Percentiles rank a stretch among this genome's conserved stretches.
phyloP scores from a whole-genome alignment of 1,140 invertebrate species.

The Marisa cornuarietis region DNA sequence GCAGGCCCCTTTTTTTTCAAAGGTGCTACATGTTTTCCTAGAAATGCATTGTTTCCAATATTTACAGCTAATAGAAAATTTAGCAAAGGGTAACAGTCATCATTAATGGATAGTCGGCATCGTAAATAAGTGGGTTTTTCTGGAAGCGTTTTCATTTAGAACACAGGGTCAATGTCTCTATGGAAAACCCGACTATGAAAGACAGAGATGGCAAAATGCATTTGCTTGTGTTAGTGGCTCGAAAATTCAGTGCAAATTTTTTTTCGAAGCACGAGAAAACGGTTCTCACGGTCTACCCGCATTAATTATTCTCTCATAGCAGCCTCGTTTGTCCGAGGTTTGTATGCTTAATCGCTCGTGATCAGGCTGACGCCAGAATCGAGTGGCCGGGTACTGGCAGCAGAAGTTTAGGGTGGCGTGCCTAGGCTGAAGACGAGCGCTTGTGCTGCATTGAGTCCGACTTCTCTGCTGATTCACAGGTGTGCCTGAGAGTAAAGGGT shows the following conservation, averaged over 20 bases:
- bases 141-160: no score
- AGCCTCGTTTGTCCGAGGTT: background rate
- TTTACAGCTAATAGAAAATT: no score
- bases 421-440: background rate
- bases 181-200: background rate
- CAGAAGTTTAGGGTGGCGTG: background rate
- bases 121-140: no score
- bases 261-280: background rate
- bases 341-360: background rate
- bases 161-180: no score
- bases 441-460: background rate
- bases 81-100: no score
- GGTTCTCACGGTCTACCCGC: constrained; percentile 1
- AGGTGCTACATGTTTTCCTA: no score
- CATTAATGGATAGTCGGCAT: no score
- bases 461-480: background rate
- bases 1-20: no score
- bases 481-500: background rate
- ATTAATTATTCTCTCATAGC: constrained; percentile 5
- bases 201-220: background rate
- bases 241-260: no score
- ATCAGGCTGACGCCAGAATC: background rate
- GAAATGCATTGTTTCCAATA: no score
- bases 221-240: no score
- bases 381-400: background rate